Percentiles rank a stretch among this genome's conserved stretches.
phyloP scores from a whole-genome alignment of 2,888 invertebrate species.

The Psococerastis gibbosa region DNA sequence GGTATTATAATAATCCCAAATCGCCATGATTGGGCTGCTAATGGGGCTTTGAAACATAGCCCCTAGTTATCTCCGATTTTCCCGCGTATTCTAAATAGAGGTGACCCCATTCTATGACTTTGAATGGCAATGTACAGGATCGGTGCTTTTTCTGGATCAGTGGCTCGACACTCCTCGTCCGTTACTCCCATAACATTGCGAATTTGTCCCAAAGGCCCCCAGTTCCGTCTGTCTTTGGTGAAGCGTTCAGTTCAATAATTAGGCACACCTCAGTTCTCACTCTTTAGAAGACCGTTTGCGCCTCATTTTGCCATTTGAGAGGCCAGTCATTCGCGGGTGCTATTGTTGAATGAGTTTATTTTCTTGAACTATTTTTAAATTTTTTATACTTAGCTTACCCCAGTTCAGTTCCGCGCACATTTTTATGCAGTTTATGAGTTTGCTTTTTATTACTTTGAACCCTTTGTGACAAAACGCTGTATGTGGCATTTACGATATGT shows the following conservation, averaged over 20 bases:
- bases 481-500: no score
- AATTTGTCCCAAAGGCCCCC: not conserved
- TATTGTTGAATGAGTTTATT: not conserved
- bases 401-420: not conserved
- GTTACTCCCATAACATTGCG: no score
- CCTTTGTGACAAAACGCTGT: no score
- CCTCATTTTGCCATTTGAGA: not conserved
- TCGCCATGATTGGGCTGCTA: no score
- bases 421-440: not conserved
- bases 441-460: not conserved
- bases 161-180: no score
- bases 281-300: not conserved
- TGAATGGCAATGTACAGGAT: no score
- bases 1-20: no score
- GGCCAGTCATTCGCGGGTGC: not conserved
- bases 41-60: no score
- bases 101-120: no score
- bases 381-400: not conserved
- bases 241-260: not conserved
- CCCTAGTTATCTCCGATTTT: no score
- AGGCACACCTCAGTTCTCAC: not conserved
- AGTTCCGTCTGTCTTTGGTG: not conserved
- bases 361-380: not conserved
- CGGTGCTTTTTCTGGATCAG: no score
- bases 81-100: no score